A percentile compares a stretch with the other conserved stretches of the same genome.
Conservation (phyloP, 2,797 vertebrate genomes). For the Pterois miles region DNA sequence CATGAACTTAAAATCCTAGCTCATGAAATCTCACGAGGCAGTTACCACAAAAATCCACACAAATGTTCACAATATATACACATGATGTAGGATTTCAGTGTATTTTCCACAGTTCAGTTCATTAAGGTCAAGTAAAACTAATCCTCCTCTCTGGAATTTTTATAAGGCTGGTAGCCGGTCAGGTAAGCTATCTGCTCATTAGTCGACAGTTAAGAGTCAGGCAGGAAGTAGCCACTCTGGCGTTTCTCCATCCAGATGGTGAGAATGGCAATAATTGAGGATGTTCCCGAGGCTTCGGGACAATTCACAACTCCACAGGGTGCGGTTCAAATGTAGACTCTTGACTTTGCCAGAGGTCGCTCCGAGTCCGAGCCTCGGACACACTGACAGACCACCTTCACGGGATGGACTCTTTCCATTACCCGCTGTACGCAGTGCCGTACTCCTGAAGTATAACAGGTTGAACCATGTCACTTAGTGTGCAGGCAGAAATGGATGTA, state of each 20-base stretch:
- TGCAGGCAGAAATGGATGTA: not conserved
- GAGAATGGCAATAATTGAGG: not conserved
- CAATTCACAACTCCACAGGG: not conserved
- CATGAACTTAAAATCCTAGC: not conserved
- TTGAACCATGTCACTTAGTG: not conserved
- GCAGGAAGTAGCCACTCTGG: constrained; percentile 5
- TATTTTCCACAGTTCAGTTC: not conserved
- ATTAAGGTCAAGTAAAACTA: not conserved
- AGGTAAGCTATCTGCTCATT: not conserved
- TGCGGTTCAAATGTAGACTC: not conserved
- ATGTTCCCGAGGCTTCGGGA: not conserved
- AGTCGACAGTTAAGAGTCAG: not conserved
- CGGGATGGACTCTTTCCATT: not conserved
- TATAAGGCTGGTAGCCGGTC: not conserved
- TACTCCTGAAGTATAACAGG: not conserved
- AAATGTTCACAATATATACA: not conserved
- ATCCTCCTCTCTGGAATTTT: not conserved
- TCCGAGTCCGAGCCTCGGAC: not conserved
- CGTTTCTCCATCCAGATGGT: not conserved
- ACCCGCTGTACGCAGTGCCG: not conserved
- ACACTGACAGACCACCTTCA: not conserved
- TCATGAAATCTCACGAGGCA: not conserved
- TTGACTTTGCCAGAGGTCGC: not conserved
- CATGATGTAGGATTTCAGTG: not conserved
- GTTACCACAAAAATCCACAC: not conserved